Evolutionary conservation across 53 echinoderm and acorn worm species (phyloP).

Genomic region (Holothuria scabra): DNA sequence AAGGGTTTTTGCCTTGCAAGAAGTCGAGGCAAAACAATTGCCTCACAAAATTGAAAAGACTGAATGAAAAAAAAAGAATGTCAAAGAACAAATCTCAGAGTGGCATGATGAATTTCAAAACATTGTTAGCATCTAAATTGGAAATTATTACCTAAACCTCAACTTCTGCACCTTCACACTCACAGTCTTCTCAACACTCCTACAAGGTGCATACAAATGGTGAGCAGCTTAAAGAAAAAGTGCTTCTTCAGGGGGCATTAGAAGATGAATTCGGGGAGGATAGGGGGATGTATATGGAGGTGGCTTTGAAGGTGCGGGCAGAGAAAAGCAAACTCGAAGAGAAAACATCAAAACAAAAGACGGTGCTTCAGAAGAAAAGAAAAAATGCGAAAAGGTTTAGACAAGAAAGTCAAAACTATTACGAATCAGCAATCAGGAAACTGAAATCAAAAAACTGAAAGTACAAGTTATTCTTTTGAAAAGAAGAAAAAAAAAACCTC

Average conservation of each 20-base stretch:
- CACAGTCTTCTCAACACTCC: neutral
- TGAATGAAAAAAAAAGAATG: no score
- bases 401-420: no score
- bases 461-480: neutral
- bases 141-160: neutral
- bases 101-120: neutral
- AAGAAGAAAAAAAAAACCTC: no score
- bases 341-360: neutral
- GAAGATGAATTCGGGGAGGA: neutral
- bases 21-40: no score
- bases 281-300: neutral
- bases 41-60: no score
- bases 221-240: neutral
- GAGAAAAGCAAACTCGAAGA: neutral
- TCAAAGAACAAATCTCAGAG: neutral
- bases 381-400: neutral
- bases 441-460: neutral
- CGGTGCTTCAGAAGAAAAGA: neutral
- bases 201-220: neutral
- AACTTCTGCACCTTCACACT: neutral
- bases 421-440: neutral
- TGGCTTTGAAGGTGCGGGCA: neutral
- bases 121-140: neutral
- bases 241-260: neutral
- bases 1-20: no score